Percentiles rank a stretch among this genome's conserved stretches.
Conservation (phyloP, 2,797 vertebrate species). For the Margarornis squamiger region DNA sequence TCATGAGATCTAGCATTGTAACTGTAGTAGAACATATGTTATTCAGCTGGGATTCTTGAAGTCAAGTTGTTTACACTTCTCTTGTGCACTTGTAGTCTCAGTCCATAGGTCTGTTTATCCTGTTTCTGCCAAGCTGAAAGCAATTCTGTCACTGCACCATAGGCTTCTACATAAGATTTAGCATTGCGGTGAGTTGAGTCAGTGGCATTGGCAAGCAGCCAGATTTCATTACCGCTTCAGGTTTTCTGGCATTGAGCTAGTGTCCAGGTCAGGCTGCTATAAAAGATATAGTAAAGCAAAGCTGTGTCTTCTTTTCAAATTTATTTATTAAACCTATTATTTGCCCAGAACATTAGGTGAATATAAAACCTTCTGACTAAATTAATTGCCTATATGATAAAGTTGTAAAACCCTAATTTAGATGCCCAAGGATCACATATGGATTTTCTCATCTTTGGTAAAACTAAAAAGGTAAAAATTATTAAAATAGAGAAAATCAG, state of each 20-base stretch:
- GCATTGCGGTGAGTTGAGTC: background rate
- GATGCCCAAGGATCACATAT: background rate
- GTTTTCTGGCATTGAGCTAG: slow-evolving; percentile 45
- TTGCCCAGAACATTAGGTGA: background rate
- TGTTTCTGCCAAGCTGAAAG: slow-evolving; percentile 47
- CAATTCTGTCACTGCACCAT: slow-evolving; percentile 19
- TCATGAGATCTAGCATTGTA: background rate
- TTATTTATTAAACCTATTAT: background rate
- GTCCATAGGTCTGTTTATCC: slow-evolving; percentile 52
- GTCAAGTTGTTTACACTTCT: slow-evolving; percentile 56
- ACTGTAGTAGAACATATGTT: background rate
- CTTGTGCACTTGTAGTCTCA: slow-evolving; percentile 7
- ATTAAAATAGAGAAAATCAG: background rate
- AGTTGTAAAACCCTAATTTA: background rate
- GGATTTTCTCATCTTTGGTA: background rate
- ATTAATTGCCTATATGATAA: background rate
- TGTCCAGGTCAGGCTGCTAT: background rate
- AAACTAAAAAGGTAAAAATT: background rate
- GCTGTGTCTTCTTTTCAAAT: background rate
- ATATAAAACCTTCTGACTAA: background rate
- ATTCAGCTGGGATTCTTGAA: slow-evolving; percentile 51
- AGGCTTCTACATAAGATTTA: slow-evolving; percentile 17
- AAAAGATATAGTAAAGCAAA: background rate
- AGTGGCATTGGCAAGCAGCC: background rate
- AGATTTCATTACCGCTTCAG: slow-evolving; percentile 20